Base-by-base conservation (phyloP, 1,140 invertebrate species). In the Arctopsyche grandis region DNA sequence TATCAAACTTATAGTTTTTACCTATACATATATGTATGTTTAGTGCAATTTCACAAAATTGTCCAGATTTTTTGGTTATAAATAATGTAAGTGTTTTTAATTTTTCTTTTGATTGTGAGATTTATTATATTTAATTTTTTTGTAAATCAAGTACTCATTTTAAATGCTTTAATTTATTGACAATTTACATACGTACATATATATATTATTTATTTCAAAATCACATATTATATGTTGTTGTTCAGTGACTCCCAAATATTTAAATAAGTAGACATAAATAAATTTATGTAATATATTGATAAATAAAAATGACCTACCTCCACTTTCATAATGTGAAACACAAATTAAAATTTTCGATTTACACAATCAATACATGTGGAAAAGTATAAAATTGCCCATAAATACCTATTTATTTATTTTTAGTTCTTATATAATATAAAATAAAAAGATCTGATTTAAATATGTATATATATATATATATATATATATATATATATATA, bases 281-380 rank as follows among this genome's bases (percentile, higher is more conserved):
- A 52, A 16, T 5, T 12, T 52, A 14, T 52, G 16, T 5, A 16
- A 52, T 4, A 10, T 52, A 52, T 14, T 52, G 16, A 52, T 52
- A 52, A 52, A 52, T 52, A 52, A 52, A n/a, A 38, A 38, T 52
- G 10, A 52, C 48, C 48, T 52, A 52, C 48, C 48, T 52, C 48
- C 48, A 52, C 48, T 52, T 12, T 52, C 48, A 52, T 52, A 4
- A 38, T 7, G 7, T 38, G 7, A 38, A 38, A 38, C 29, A 38
- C 7, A 7, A 38, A 38, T 38, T 38, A 38, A 38, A 38, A 38
- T 38, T 38, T 4, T 38, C 29, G 7, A 38, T 52, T 16, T 14
- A 52, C 48, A 12, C 10, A 3, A 12, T 16, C 48, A 52, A 12
- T 12, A 14, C 10, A 5, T 52, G 3, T 12, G 48, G 4, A 52